Percentiles rank a stretch among this genome's conserved stretches.
These are phyloP conservation scores for Neopipo cinnamomea DNA, from an alignment of 2,113 vertebrate species.

Conservation along the genomic window DNA sequence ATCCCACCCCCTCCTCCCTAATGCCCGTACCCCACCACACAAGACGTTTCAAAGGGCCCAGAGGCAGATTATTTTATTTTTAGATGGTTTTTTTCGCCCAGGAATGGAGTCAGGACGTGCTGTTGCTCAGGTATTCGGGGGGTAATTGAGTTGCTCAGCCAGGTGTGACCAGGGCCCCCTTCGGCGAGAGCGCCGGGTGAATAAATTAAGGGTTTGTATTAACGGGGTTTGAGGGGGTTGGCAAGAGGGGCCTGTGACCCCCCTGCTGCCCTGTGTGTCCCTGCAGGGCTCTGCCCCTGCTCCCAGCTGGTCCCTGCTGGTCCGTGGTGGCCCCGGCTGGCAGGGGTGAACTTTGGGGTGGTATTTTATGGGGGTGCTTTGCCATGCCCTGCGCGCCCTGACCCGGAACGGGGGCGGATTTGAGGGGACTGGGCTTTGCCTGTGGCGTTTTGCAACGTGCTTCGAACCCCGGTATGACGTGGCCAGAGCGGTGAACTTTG, in stretches of 20 bases:
- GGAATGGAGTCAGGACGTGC: slow-evolving; percentile 83
- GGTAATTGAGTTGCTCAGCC: slow-evolving; percentile 85
- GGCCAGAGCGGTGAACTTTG: neutral
- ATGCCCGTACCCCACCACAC: neutral
- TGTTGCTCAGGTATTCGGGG: slow-evolving; percentile 76
- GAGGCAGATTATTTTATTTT: slow-evolving; percentile 37
- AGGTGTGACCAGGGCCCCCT: slow-evolving; percentile 80
- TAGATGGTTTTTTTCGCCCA: neutral
- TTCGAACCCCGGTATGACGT: neutral
- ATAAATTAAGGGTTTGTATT: slow-evolving; percentile 68
- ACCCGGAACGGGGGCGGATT: neutral
- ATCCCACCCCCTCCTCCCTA: fast-evolving
- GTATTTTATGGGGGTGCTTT: neutral
- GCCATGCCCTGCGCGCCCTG: neutral
- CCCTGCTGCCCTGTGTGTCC: neutral
- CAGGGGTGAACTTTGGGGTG: neutral
- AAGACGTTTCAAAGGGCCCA: slow-evolving; percentile 67
- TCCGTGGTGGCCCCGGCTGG: fast-evolving
- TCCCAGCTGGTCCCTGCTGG: neutral
- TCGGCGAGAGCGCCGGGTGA: slow-evolving; percentile 78
- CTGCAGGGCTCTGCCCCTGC: neutral
- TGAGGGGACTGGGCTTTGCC: too few species aligned
- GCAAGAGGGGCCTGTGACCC: neutral
- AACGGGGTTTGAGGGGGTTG: neutral
- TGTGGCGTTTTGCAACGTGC: neutral